Conservation (phyloP, 2,888 invertebrate species). For the Spodoptera littoralis region DNA sequence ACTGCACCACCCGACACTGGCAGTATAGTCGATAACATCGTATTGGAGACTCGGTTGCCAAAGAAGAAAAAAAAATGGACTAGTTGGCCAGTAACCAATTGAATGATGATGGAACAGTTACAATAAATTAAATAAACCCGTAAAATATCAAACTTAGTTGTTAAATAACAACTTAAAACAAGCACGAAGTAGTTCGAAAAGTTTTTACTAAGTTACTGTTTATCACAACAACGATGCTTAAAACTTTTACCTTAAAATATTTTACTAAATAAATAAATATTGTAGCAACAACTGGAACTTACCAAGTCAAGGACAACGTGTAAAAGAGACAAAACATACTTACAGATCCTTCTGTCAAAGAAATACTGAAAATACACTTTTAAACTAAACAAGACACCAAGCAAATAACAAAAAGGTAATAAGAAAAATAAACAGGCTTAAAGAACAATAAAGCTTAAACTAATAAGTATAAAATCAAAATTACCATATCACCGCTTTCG, state of each 20-base stretch:
- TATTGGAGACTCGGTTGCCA: no score
- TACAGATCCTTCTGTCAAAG: conserved; percentile 21
- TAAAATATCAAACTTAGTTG: no score
- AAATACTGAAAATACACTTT: conserved; percentile 12
- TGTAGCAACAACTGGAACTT: conserved; percentile 10
- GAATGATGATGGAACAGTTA: no score
- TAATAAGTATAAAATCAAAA: conserved; percentile 29
- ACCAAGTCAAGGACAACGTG: conserved; percentile 32
- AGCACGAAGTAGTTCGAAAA: no score
- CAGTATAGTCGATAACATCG: no score
- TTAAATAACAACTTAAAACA: no score
- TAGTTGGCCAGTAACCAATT: no score
- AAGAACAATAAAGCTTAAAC: conserved; percentile 7
- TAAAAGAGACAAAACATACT: conserved; percentile 33
- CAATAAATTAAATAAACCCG: no score
- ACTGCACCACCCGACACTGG: no score
- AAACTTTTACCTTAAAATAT: not conserved
- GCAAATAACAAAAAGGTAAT: conserved; percentile 3
- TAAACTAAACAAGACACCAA: conserved; percentile 1
- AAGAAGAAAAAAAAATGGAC: no score
- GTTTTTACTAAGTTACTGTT: no score
- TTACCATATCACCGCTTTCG: conserved; percentile 75
- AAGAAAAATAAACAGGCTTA: not conserved
- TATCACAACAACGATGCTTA: not conserved
- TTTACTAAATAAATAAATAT: no score